A percentile compares a stretch with the other conserved stretches of the same genome.
Conservation (phyloP, 2,888 invertebrate genomes). For the Barypeithes pellucidus region DNA sequence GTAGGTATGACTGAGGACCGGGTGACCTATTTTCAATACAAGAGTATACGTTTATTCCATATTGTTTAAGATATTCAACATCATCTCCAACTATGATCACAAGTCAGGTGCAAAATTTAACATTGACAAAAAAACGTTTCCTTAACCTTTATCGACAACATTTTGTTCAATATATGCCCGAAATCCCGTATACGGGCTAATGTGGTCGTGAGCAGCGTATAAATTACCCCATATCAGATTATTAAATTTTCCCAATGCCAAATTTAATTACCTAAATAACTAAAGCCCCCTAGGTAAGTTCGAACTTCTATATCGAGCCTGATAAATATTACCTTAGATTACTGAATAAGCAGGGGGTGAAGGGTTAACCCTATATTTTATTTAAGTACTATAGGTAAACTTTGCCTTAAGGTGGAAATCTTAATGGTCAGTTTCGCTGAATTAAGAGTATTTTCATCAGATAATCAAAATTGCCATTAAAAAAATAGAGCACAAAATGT, state of each 20-base stretch:
- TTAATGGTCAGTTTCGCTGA: too few species aligned
- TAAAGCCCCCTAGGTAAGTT: background rate
- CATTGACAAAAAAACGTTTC: too few species aligned
- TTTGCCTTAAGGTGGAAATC: too few species aligned
- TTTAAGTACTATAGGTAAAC: background rate
- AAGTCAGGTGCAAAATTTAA: too few species aligned
- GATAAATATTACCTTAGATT: conserved; percentile 1
- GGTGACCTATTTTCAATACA: too few species aligned
- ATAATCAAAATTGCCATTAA: too few species aligned
- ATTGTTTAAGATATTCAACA: too few species aligned
- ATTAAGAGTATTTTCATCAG: too few species aligned
- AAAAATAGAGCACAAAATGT: too few species aligned
- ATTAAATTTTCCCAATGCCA: conserved; percentile 14
- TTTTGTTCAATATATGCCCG: background rate
- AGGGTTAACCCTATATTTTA: background rate
- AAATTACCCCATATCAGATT: conserved; percentile 11
- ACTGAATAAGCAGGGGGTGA: background rate
- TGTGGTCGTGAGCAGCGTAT: background rate
- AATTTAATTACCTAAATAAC: conserved; percentile 23
- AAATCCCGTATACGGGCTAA: conserved; percentile 5
- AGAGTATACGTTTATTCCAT: too few species aligned
- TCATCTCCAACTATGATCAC: too few species aligned
- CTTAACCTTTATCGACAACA: background rate
- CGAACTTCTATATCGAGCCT: background rate
- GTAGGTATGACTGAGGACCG: too few species aligned